Evolutionary conservation across 1,140 invertebrate genomes (phyloP), one percentile per base, ranked within the genome.

Genomic region (Zaprionus ornatus): DNA sequence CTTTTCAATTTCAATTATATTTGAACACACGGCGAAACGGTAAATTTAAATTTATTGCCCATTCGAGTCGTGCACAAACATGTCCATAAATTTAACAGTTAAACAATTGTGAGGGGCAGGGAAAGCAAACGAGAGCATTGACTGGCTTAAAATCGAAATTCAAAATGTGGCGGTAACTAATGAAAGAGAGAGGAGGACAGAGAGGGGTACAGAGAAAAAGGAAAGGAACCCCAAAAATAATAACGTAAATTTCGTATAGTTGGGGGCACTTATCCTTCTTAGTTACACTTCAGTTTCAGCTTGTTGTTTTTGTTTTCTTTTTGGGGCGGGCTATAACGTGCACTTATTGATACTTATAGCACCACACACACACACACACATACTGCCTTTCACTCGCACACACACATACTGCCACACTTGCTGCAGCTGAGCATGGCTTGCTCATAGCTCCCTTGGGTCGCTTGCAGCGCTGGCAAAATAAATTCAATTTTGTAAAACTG

Each of bases 401-500:
- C 40, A 54, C 60, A 74, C 23, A 61, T 62, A 77, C 55, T 12
- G 23, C 9, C 29, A 29, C 25, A 63, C 62, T 64, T 69, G 67
- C 10, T 59, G 74, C 84, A 74, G 32, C 55, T 32, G 29, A 65
- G 57, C 62, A 67, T 77, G 70, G 74, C 23, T 56, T 67, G 48
- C 69, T 81, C 82, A 79, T 74, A 78, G 80, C 74, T 80, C 77
- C 71, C 76, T 73, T 40, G 71, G 63, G 75, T 78, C 62, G 85
- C 55, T 71, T 72, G 79, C 71, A 86, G 56, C 67, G 84, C 80
- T 73, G 76, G 85, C 81, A 82, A 88, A 88, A 88, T 88, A 88
- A 88, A 88, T 88, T 88, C 84, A 88, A 88, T 88, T 90, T 90
- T 73, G 65, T 84, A 90, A 88, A 88, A 88, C 84, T 88, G 84